These are phyloP conservation scores for Varroa destructor DNA, from an alignment of 1,140 invertebrate genomes.

Conservation along the genomic window DNA sequence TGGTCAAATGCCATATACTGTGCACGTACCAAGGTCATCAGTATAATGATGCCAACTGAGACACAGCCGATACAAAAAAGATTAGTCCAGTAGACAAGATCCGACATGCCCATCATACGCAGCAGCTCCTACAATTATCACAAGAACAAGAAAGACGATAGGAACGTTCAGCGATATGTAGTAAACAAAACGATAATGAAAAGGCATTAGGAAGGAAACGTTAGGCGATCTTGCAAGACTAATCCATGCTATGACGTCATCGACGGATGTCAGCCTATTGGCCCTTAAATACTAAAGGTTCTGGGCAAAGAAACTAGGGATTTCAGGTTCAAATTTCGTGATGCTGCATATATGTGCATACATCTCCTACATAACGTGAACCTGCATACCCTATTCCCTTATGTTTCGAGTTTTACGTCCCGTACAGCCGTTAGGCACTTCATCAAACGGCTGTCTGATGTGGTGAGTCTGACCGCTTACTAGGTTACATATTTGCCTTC, in stretches of 20 bases:
- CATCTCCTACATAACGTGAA: too few species aligned
- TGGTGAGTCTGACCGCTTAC: too few species aligned
- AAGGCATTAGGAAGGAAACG: neutral
- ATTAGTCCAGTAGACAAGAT: conserved; percentile 13
- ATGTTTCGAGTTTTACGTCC: too few species aligned
- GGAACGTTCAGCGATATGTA: neutral
- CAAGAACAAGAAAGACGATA: neutral
- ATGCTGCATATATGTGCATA: too few species aligned
- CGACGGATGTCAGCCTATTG: neutral
- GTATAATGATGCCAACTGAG: neutral
- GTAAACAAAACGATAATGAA: neutral
- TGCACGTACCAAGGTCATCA: neutral
- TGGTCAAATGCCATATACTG: too few species aligned
- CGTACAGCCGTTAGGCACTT: too few species aligned
- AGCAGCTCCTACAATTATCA: conserved; percentile 6
- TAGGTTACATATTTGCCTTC: too few species aligned
- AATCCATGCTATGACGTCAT: neutral
- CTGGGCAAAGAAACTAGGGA: neutral
- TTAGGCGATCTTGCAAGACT: neutral
- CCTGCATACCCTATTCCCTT: too few species aligned
- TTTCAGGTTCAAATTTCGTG: neutral
- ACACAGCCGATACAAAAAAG: conserved; percentile 9
- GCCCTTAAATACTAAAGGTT: neutral
- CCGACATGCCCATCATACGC: conserved; percentile 20
- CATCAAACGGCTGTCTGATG: too few species aligned